Conservation (phyloP, 2,888 invertebrate genomes). For the Stictocephala bisonia region DNA sequence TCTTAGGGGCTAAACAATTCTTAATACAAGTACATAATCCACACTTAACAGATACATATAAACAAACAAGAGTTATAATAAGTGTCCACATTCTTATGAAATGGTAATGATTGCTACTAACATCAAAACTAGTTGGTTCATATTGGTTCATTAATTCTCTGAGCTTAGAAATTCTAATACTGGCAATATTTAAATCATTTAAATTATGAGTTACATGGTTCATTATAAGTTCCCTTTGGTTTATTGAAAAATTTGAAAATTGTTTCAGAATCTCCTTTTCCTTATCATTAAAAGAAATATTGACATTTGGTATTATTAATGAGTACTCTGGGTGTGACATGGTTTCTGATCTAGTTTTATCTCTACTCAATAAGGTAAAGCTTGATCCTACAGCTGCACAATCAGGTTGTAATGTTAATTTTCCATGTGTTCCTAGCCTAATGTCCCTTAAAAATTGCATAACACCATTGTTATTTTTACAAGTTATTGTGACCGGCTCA, state of each 20-base stretch:
- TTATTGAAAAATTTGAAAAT: background rate
- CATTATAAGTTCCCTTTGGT: background rate
- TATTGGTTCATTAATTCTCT: background rate
- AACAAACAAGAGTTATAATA: background rate
- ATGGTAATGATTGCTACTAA: background rate
- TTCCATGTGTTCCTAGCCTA: background rate
- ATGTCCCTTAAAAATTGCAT: conserved; percentile 5
- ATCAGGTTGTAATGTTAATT: background rate
- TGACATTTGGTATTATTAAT: conserved; percentile 7
- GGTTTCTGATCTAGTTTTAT: background rate
- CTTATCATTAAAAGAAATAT: background rate
- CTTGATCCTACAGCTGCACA: conserved; percentile 18
- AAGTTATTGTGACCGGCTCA: background rate
- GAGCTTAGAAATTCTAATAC: conserved; percentile 16
- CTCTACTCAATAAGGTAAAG: background rate
- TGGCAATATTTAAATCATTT: conserved; percentile 21
- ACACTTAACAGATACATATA: conserved; percentile 5
- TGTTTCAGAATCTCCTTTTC: conserved; percentile 9
- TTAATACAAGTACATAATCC: background rate
- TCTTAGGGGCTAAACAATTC: no score
- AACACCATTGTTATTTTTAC: conserved; percentile 14
- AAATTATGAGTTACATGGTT: background rate
- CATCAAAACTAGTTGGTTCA: background rate
- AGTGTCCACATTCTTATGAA: background rate
- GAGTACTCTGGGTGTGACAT: background rate